Base-by-base conservation (phyloP, 1,140 invertebrate species). In the Cephus cinctus region DNA sequence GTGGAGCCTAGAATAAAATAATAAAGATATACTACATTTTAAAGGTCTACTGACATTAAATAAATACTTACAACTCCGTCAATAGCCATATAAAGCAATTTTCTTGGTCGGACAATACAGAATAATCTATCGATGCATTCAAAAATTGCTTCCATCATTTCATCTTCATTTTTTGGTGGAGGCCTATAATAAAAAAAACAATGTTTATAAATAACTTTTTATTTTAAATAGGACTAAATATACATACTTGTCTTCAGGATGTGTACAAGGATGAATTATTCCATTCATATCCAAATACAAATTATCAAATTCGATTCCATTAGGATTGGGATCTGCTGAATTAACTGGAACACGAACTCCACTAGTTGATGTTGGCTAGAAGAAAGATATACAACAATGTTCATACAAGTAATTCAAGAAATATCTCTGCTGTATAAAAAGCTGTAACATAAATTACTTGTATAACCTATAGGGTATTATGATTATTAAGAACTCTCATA, bases 81-180 rank as follows among this genome's bases (percentile, higher is more conserved):
- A 75, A 99, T 98, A 35, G 98, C 98, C 96, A 99, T 99, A 72
- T 99, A 99, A 32, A 99, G 77, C 5, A 99, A 45, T 73, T 94
- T 95, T 52, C 96, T 81, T 6, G 98, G 98, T 52, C 96, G 79
- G 0, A 98, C 94, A 66, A 99, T 98, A 9, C 85, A 81, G 76
- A 99, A 97, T 40, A 99, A 81, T 46, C 95, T 78, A 73, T 99
- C 98, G 58, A 99, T 98, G 69, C 95, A 98, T 62, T 98, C 96
- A 76, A 99, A 99, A 63, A 99, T 99, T 16, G 94, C 91, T 39
- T 97, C 82, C 95, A 99, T 99, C 97, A 99, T 99, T 78, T 99
- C 98, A 69, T 98, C 96, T 74, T 99, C 97, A 80, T 96, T 92
- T 78, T 94, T 95, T 1, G 98, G 98, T 1, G 97, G 90, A 22